These are phyloP conservation scores for Pantherophis vulpinus DNA, from an alignment of 2,797 vertebrate genomes.

Conservation along the genomic window DNA sequence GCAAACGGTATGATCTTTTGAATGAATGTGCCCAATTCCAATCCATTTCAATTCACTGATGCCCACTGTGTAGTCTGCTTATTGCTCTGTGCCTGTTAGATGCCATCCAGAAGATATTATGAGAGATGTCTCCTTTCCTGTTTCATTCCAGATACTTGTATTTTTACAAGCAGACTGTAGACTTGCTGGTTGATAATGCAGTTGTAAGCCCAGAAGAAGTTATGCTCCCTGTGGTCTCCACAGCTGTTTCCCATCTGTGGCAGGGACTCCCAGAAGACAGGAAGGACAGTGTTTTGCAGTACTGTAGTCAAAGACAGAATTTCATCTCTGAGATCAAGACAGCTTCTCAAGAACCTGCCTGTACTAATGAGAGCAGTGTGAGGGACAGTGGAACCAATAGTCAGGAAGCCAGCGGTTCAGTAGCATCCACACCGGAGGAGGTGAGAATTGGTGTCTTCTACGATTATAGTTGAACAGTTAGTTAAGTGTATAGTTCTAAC, in stretches of 20 bases:
- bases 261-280: slow-evolving; percentile 74
- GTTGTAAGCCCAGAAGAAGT: slow-evolving; percentile 69
- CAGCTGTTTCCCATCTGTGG: slow-evolving; percentile 79
- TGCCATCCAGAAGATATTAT: slow-evolving; percentile 8
- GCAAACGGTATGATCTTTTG: background rate
- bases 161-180: slow-evolving; percentile 80
- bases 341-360: slow-evolving; percentile 42
- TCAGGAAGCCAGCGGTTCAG: slow-evolving; percentile 72
- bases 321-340: slow-evolving; percentile 36
- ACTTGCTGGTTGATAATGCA: slow-evolving; percentile 69
- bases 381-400: slow-evolving; percentile 72
- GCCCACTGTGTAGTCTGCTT: background rate
- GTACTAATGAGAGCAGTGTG: slow-evolving; percentile 44
- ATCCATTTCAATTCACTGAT: background rate
- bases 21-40: background rate
- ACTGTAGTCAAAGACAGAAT: slow-evolving; percentile 60
- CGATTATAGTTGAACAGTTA: background rate
- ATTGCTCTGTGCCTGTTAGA: background rate
- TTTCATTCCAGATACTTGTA: slow-evolving; percentile 75
- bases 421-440: slow-evolving; percentile 73
- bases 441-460: slow-evolving; percentile 61
- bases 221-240: slow-evolving; percentile 73
- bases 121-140: slow-evolving; percentile 27
- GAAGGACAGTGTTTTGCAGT: slow-evolving; percentile 66
- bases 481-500: background rate